Base-by-base conservation (phyloP, 2,113 vertebrate species). In the Lepus timidus region DNA sequence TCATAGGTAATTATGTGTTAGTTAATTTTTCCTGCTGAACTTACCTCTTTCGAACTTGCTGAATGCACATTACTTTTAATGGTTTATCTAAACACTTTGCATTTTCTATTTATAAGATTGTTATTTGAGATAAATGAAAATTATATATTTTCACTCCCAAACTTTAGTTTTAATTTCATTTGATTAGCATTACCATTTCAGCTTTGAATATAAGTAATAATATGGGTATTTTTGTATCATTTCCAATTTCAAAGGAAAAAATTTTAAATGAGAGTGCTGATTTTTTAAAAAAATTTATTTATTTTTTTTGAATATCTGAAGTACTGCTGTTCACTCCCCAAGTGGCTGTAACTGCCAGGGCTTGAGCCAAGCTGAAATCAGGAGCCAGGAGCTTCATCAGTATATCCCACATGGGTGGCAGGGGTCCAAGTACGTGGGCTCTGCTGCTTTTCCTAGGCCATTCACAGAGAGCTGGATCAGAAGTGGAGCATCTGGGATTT, bases 151-250 rank as follows among this genome's bases (percentile, higher is more conserved):
- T 55, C 61, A 64, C 31, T 82, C 33, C 33, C 31, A 82, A 10
- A 52, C 83, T 85, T 70, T 55, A 51, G 65, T 36, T 67, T 52
- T 84, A 17, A 36, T 81, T 64, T 65, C 17, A 6, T 31, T 64
- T 44, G 52, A 20, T 55, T 74, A n/a, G n/a, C 27, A 81, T 31
- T 36, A 78, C 13, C 6, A 52, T 36, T 70, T 94, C 27, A 78
- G 4, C 51, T 90, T 79, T 78, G 36, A 68, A 39, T 78, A 89
- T 36, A 94, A 85, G 55, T 80, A 23, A 19, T 71, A 78, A 78
- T 62, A 39, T 70, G 61, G 25, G 84, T 70, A 89, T 52, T 85
- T 89, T 70, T 85, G 23, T 78, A 19, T 70, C 36, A 31, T 78
- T 78, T 16, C 19, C 20, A 52, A 10, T 78, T 84, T 62, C 36